Base-by-base conservation (phyloP, 2,113 vertebrate species). In the Psilopsiagon aymara region DNA sequence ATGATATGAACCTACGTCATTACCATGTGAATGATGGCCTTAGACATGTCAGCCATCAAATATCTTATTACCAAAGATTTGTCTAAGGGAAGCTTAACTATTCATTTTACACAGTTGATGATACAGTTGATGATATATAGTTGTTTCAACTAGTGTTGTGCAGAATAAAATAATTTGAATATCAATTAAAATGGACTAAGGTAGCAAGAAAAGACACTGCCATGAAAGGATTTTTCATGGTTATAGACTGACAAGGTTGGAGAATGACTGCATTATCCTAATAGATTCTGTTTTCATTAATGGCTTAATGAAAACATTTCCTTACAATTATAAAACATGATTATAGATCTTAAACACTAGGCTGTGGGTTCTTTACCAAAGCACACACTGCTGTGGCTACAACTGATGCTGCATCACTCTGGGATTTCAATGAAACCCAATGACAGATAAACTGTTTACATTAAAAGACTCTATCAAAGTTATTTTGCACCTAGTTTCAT, bases 391-490 rank as follows among this genome's bases (percentile, higher is more conserved):
- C 66, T 87, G 41, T 47, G 63, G 64, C 89, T 94, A 71, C 82
- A 90, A 20, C 59, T 80, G 64, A 71, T 68, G 92, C 27, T 55
- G 66, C 47, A 93, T 67, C 62, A 44, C 93, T 95, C 37, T 63
- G 81, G 37, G 75, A 88, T 95, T 96, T 97, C 95, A 97, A 77
- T 84, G 83, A 92, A 98, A 95, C 67, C 41, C 94, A 96, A 90
- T 86, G 92, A 77, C 75, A 97, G 95, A 97, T 83, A 98, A 98
- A 97, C 92, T 94, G 95, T 96, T 98, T 98, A 96, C 94, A 96
- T 95, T 94, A 96, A 96, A 97, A 97, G 94, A 95, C 97, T 97
- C 94, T 94, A 97, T 97, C 97, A 96, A 97, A 98, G 97, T 97
- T 97, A 97, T 97, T 97, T 97, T 97, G 95, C 75, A 95, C 86